A percentile compares a stretch with the other conserved stretches of the same genome.
Conservation (phyloP, 2,113 vertebrate species). For the Grallaria varia region DNA sequence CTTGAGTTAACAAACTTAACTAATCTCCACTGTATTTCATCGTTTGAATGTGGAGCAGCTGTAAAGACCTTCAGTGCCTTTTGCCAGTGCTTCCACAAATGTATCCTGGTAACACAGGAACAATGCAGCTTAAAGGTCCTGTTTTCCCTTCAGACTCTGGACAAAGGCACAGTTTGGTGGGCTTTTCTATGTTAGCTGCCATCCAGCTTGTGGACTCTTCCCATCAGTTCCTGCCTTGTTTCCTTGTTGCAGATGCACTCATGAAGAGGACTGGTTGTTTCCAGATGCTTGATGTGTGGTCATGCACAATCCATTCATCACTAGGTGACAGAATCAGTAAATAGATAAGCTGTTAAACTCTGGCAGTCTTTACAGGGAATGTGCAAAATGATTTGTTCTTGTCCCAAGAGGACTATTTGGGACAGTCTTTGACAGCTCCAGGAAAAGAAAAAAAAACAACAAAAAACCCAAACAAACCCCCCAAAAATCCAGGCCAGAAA, state of each 20-base stretch:
- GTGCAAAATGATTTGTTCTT: background rate
- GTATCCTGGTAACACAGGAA: background rate
- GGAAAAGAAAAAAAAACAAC: background rate
- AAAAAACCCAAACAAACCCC: too few relatives aligned
- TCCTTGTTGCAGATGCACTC: background rate
- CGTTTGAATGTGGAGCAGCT: background rate
- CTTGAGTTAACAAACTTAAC: background rate
- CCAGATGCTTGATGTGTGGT: fast-evolving
- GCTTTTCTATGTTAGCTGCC: background rate
- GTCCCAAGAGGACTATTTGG: background rate
- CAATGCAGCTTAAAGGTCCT: background rate
- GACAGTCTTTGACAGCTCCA: background rate
- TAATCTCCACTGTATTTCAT: background rate
- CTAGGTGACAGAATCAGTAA: background rate
- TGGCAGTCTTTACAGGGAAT: background rate
- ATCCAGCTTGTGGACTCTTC: background rate
- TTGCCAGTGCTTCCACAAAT: background rate
- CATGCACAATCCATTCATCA: background rate
- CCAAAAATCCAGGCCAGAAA: background rate
- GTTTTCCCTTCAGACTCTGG: background rate
- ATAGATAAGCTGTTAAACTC: background rate
- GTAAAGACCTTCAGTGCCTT: background rate
- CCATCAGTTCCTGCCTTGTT: background rate
- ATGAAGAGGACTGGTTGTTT: background rate
- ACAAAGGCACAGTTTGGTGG: background rate